Evolutionary conservation across 2,113 vertebrate species (phyloP), one percentile per base, ranked within the genome.

Genomic region (Nymphicus hollandicus): DNA sequence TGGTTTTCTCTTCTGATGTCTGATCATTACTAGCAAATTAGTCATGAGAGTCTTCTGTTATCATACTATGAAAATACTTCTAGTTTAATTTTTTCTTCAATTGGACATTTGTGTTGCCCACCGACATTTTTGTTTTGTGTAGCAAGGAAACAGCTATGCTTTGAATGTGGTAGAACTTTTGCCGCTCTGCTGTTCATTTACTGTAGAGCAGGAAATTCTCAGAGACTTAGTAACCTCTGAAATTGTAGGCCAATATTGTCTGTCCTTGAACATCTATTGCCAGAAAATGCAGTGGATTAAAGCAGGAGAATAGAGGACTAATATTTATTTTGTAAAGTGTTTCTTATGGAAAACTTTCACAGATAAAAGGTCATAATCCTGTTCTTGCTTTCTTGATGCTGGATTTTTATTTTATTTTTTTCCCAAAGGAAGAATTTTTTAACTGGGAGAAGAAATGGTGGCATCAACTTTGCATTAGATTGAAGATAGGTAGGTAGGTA

Each of bases 21-120:
- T 76, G 44, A 86, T 81, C 78, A 27, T 70, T 79, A 17, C 56
- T 56, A 23, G n/a, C 39, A 91, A 68, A 56, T 74, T 84, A 79
- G 70, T 65, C 29, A 44, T 5, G 6, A 58, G 25, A 80, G 14
- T 85, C 63, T 82, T 43, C 61, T 87, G 13, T 66, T 90, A 19
- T 2, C 24, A 24, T 68, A 13, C 28, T 22, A 28, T 33, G 55
- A 74, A 78, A 81, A 53, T 58, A 66, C 6, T 80, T 47, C 17
- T 39, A 18, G 29, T 28, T 58, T 41, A 16, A 31, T 22, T 15
- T 17, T 19, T 49, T 24, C 70, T 86, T 82, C 44, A 31, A n/a
- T 33, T 31, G 7, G 37, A 17, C 19, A 15, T 7, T 52, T 39
- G 6, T 65, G 7, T 28, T 46, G 37, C 28, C 31, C 44, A 31